Evolutionary conservation across 1,140 invertebrate genomes (phyloP), one percentile per base, ranked within the genome.

Genomic region (Steinernema khuongi): DNA sequence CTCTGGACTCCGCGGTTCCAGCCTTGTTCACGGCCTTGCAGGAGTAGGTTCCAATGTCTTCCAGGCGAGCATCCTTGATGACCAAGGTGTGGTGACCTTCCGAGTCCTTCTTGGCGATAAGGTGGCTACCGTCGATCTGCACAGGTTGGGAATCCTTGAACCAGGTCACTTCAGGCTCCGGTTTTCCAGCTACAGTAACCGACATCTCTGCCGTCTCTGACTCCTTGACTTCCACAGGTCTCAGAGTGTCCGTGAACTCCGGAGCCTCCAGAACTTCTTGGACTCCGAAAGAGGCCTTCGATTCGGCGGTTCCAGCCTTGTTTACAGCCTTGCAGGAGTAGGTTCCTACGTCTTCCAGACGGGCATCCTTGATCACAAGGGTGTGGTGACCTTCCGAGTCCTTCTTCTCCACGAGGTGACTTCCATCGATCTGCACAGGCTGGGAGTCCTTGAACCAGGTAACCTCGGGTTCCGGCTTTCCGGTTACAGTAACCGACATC

Each of bases 141-240:
- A 96, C 89, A 83, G 91, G 90, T 79, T 91, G 90, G 32, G 91
- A 92, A 86, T 97, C 94, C 79, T 91, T 90, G 50, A 66, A 91
- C 92, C 92, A 94, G 69, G 88, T 86, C 28, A 93, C 88, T 7
- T 91, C 90, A 0, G 94, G 93, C 29, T 89, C 87, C 0, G 94
- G 94, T 1, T 89, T 90, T 41, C 92, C 93, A 81, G 93, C 91
- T n/a, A 96, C 89, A 81, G 70, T 78, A n/a, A 80, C 80, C 29
- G 77, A 79, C 72, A 81, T 78, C 41, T 75, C 71, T 18, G 73
- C 73, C n/a, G 82, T 75, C 41, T 77, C 82, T n/a, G 67, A 68
- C 60, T 77, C 80, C 30, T 78, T 81, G n/a, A 78, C 76, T 7
- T 72, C 69, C 28, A 33, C 32, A 69, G 74, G 67, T 32, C 79